Evolutionary conservation across 37 sponge, comb jelly and placozoan species (phyloP).

Genomic region (Theonella swinhoei): DNA sequence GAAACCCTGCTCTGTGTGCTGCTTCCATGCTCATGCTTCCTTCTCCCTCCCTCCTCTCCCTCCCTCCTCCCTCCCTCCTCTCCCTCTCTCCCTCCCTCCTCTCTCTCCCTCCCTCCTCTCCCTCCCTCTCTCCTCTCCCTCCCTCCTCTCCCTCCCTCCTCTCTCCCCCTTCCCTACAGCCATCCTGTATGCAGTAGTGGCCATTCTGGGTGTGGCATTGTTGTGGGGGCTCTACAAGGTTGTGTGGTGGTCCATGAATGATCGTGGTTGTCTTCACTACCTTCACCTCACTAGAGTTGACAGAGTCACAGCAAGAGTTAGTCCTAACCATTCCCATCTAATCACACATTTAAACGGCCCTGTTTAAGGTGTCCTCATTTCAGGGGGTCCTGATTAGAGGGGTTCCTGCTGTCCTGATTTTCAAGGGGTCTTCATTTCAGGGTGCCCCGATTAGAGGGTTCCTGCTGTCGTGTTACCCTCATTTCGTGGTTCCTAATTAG

Average conservation of each 20-base stretch:
- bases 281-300: conserved; percentile 4
- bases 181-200: background rate
- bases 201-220: background rate
- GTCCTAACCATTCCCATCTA: background rate
- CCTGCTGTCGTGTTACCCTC: too few species aligned
- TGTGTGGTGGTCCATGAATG: background rate
- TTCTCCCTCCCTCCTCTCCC: background rate
- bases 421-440: too few species aligned
- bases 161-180: conserved; percentile 11
- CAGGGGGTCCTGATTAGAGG: too few species aligned
- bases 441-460: too few species aligned
- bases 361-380: too few species aligned
- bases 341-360: too few species aligned
- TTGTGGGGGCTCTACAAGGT: background rate
- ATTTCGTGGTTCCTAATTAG: too few species aligned
- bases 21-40: too few species aligned
- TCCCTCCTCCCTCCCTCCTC: background rate
- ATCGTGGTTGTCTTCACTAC: conserved; percentile 4
- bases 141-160: conserved; percentile 1
- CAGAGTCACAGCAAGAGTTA: conserved; percentile 12
- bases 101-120: conserved; percentile 8
- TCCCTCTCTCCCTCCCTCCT: background rate
- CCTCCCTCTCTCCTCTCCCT: too few species aligned
- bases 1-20: too few species aligned
- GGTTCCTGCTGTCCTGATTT: too few species aligned